phyloP scores from a whole-genome alignment of 2,113 vertebrate genomes.

The Gallinago undulata region DNA sequence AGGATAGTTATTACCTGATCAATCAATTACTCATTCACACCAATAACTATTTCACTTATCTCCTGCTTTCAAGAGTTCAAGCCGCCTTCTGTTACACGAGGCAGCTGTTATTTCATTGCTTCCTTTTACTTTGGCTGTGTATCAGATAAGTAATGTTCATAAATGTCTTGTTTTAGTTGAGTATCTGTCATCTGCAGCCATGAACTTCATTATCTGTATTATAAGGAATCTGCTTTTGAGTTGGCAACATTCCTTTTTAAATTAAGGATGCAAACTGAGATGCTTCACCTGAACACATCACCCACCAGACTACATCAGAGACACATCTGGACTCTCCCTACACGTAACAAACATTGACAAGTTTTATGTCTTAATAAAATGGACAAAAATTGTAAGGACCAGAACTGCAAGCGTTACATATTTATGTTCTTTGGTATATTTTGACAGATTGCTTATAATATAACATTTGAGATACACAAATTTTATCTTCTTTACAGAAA shows the following conservation, averaged over 20 bases:
- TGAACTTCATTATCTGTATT: neutral
- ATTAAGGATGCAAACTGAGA: neutral
- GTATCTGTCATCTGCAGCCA: neutral
- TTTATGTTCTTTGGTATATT: neutral
- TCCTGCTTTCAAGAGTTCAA: slow-evolving; percentile 25
- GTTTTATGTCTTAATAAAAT: neutral
- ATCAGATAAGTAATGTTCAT: neutral
- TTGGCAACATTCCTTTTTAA: neutral
- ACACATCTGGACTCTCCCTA: neutral
- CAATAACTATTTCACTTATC: slow-evolving; percentile 44
- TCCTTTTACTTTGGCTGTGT: accelerated
- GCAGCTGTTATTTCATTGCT: neutral
- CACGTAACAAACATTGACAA: neutral
- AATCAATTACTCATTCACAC: slow-evolving; percentile 55
- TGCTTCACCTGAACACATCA: neutral
- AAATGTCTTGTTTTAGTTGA: neutral
- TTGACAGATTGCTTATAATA: neutral
- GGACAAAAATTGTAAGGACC: neutral
- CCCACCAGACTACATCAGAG: accelerated
- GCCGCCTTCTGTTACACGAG: neutral
- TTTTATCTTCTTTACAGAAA: neutral
- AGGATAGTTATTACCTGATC: slow-evolving; percentile 60
- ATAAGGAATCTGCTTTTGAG: neutral
- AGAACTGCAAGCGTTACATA: neutral
- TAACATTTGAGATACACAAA: neutral